A percentile compares a stretch with the other conserved stretches of the same genome.
Conservation (phyloP, 2,113 vertebrate species). For the Piaya cayana region DNA sequence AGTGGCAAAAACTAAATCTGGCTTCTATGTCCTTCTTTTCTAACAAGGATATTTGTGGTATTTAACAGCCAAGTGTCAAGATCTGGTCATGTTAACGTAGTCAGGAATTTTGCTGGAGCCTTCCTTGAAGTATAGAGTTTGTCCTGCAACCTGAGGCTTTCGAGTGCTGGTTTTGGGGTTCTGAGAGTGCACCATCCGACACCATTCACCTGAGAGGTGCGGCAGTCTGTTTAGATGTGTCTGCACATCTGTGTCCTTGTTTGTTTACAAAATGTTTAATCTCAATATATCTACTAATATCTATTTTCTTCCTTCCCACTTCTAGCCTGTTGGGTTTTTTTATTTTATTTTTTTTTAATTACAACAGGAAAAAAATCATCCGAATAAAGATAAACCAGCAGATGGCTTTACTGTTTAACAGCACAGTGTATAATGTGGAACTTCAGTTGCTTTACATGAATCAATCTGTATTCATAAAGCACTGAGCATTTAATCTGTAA, state of each 20-base stretch:
- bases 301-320: not conserved
- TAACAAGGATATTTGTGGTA: not conserved
- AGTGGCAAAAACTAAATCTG: not conserved
- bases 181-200: not conserved
- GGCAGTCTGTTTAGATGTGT: rapidly evolving
- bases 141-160: not conserved
- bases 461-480: not conserved
- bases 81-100: not conserved
- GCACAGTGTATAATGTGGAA: not conserved
- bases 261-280: not conserved
- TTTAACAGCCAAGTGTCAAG: not conserved
- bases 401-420: not conserved
- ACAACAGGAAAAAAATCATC: not conserved
- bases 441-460: not conserved
- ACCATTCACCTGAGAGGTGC: not conserved
- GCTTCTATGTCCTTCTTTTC: not conserved
- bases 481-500: not conserved
- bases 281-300: not conserved
- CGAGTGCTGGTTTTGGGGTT: not conserved
- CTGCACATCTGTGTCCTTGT: not conserved
- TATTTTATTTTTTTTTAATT: not conserved
- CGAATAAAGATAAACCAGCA: not conserved
- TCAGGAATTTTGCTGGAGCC: not conserved
- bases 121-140: not conserved
- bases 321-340: not conserved